Conservation (phyloP, 2,113 vertebrate genomes). For the Pungitius pungitius region DNA sequence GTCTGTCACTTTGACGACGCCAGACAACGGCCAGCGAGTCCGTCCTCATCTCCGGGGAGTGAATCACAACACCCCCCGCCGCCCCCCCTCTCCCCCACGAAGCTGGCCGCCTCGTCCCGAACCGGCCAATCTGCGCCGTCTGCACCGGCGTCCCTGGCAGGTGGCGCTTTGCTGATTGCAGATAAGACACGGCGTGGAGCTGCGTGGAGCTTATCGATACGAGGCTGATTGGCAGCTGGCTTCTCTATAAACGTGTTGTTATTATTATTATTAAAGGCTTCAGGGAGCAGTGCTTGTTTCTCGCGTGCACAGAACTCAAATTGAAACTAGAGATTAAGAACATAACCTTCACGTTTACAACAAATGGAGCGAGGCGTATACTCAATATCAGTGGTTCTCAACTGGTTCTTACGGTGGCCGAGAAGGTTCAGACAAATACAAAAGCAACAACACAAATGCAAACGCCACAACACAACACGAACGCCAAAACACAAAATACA, state of each 20-base stretch:
- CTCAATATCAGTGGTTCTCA: too few species aligned
- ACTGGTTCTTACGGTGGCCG: too few species aligned
- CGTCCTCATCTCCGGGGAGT: slow-evolving; percentile 55
- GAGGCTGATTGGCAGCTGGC: slow-evolving; percentile 22
- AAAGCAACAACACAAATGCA: too few species aligned
- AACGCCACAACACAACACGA: too few species aligned
- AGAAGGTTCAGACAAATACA: too few species aligned
- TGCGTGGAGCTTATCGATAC: slow-evolving; percentile 27
- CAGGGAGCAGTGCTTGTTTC: neutral
- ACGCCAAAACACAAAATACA: too few species aligned
- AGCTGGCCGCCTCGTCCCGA: slow-evolving; percentile 54
- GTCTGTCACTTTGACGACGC: slow-evolving; percentile 71
- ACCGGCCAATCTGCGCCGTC: slow-evolving; percentile 70
- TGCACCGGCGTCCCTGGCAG: slow-evolving; percentile 37
- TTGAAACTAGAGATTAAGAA: neutral
- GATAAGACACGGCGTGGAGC: slow-evolving; percentile 36
- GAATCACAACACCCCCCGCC: too few species aligned
- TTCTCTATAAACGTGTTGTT: slow-evolving; percentile 10
- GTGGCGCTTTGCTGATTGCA: slow-evolving; percentile 47
- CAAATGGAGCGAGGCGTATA: too few species aligned
- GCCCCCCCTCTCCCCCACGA: too few species aligned
- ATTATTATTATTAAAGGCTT: neutral
- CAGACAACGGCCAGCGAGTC: slow-evolving; percentile 70
- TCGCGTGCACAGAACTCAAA: neutral
- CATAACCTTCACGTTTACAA: neutral